These are phyloP conservation scores for Catocala nupta DNA, from an alignment of 2,888 invertebrate species.

Conservation along the genomic window DNA sequence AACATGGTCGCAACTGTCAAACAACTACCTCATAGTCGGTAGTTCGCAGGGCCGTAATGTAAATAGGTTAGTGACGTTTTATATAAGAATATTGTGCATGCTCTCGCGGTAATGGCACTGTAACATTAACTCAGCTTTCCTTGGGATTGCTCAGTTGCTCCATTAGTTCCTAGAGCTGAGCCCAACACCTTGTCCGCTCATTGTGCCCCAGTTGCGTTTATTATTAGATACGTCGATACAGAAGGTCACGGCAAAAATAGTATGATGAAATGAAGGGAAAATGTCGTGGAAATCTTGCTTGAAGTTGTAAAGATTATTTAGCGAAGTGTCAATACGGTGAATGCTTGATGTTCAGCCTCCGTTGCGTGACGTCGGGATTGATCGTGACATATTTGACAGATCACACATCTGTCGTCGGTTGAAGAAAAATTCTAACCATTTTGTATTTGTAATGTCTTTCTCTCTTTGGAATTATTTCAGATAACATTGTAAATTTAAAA, in stretches of 20 bases:
- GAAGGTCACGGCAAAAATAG: slow-evolving; percentile 39
- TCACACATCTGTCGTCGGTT: slow-evolving; percentile 1
- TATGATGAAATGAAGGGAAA: slow-evolving; percentile 19
- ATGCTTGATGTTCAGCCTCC: neutral
- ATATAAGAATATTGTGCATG: slow-evolving; percentile 29
- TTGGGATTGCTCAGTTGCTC: slow-evolving; percentile 15
- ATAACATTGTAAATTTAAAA: too few species aligned
- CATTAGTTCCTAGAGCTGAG: slow-evolving; percentile 31
- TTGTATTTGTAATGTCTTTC: neutral
- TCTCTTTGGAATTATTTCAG: too few species aligned
- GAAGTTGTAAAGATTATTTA: neutral
- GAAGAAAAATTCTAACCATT: neutral
- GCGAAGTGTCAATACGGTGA: neutral
- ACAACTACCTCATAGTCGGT: slow-evolving; percentile 8
- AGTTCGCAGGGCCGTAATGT: neutral
- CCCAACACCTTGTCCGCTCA: slow-evolving; percentile 15
- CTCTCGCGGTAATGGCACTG: slow-evolving; percentile 25
- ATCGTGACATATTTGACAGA: slow-evolving; percentile 33
- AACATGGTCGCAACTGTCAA: slow-evolving; percentile 19
- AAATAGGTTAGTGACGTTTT: slow-evolving; percentile 34
- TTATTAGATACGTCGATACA: slow-evolving; percentile 22
- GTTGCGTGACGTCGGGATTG: slow-evolving; percentile 5
- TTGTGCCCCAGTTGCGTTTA: slow-evolving; percentile 31
- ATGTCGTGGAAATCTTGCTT: slow-evolving; percentile 14
- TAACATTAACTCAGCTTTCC: slow-evolving; percentile 19